A percentile compares a stretch with the other conserved stretches of the same genome.
Conservation (phyloP, 1,140 invertebrate species). For the Euwallacea fornicatus region DNA sequence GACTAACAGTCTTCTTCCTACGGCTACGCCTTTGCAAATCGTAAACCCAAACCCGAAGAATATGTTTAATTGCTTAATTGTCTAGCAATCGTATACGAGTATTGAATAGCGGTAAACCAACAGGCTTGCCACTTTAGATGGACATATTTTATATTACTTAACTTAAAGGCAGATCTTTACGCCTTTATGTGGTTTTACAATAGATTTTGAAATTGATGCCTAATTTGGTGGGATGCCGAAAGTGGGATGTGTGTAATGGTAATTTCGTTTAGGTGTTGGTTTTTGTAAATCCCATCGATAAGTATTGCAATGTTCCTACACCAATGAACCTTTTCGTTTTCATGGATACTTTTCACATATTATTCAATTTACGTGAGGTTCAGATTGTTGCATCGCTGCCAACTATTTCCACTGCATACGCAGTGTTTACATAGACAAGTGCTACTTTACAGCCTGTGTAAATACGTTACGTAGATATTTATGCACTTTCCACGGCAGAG, state of each 20-base stretch:
- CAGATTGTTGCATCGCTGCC: background rate
- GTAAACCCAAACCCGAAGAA: slow-evolving; percentile 4
- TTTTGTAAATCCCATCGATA: too few species aligned
- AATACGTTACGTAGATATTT: slow-evolving; percentile 21
- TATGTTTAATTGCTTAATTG: slow-evolving; percentile 11
- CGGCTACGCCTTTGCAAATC: too few species aligned
- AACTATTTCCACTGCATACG: background rate
- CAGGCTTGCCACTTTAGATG: slow-evolving; percentile 12
- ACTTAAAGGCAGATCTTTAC: slow-evolving; percentile 6
- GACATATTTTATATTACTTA: slow-evolving; percentile 13
- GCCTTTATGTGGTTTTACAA: slow-evolving; percentile 2
- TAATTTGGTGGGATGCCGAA: background rate
- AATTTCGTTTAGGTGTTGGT: too few species aligned
- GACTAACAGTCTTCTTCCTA: too few species aligned
- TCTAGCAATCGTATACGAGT: slow-evolving; percentile 9
- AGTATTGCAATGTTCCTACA: too few species aligned
- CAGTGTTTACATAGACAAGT: slow-evolving; percentile 7
- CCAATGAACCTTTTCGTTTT: too few species aligned
- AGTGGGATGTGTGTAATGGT: background rate
- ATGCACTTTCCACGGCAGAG: slow-evolving; percentile 20
- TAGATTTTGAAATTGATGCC: slow-evolving; percentile 1
- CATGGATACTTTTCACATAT: background rate
- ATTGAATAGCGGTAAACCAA: slow-evolving; percentile 13
- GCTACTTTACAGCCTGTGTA: slow-evolving; percentile 23
- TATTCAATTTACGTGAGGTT: background rate